Evolutionary conservation across 1,140 invertebrate genomes (phyloP).

Genomic region (Monochamus saltuarius): DNA sequence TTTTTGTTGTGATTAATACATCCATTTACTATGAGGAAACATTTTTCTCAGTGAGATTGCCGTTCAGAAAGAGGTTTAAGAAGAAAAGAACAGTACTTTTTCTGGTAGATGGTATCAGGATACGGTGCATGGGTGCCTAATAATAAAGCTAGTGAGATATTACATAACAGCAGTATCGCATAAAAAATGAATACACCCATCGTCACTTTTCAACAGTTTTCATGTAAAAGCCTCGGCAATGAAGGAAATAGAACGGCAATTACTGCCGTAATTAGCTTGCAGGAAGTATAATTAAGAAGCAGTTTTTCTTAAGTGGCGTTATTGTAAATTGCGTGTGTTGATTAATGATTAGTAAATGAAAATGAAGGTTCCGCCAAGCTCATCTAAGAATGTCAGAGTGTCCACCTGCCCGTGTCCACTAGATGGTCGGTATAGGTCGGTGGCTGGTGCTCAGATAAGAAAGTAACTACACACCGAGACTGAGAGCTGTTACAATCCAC

Average conservation of each 20-base stretch:
- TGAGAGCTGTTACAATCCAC: slow-evolving; percentile 20
- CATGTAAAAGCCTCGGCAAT: neutral
- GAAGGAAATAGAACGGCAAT: slow-evolving; percentile 14
- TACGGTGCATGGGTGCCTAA: too few relatives aligned
- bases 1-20: too few relatives aligned
- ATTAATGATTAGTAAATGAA: slow-evolving; percentile 21
- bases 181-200: slow-evolving; percentile 15
- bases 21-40: too few relatives aligned
- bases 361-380: slow-evolving; percentile 15
- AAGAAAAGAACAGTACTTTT: too few relatives aligned
- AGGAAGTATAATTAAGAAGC: slow-evolving; percentile 17
- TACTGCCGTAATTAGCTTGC: slow-evolving; percentile 7
- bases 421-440: slow-evolving; percentile 17
- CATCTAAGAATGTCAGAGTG: slow-evolving; percentile 9
- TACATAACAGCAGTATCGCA: neutral
- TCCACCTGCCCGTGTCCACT: slow-evolving; percentile 26
- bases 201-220: neutral
- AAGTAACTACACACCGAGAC: slow-evolving; percentile 21
- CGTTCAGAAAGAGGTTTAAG: too few relatives aligned
- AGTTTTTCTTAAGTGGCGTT: slow-evolving; percentile 18
- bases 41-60: too few relatives aligned
- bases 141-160: too few relatives aligned
- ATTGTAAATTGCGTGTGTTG: slow-evolving; percentile 21
- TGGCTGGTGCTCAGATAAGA: slow-evolving; percentile 13
- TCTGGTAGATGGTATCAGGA: too few relatives aligned